Conservation (phyloP, 2,888 invertebrate genomes). For the Spisula subtruncata region DNA sequence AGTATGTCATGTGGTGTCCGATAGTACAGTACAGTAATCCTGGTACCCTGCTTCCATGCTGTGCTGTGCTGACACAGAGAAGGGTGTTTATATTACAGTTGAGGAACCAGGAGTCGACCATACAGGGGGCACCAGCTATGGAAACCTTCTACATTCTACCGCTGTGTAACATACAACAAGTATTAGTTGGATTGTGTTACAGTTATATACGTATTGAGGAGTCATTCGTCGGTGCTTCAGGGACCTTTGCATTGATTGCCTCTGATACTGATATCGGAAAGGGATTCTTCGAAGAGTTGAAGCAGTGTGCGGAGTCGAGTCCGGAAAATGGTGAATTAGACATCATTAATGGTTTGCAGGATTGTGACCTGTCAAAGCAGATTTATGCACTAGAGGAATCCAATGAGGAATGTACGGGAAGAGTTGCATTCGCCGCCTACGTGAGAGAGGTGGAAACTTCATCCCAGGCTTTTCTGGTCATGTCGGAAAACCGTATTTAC, state of each 20-base stretch:
- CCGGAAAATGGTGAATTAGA: slow-evolving; percentile 70
- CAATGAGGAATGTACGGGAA: slow-evolving; percentile 78
- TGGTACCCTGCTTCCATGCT: slow-evolving; percentile 77
- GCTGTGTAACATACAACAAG: slow-evolving; percentile 84
- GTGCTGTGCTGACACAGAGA: slow-evolving; percentile 81
- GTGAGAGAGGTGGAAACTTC: slow-evolving; percentile 72
- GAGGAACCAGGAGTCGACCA: slow-evolving; percentile 72
- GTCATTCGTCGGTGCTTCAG: slow-evolving; percentile 84
- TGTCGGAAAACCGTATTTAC: slow-evolving; percentile 84
- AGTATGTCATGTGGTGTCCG: slow-evolving; percentile 84
- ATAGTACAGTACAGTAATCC: slow-evolving; percentile 80
- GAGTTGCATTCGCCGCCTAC: slow-evolving; percentile 76
- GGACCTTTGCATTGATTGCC: slow-evolving; percentile 83
- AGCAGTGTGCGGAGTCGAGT: slow-evolving; percentile 54
- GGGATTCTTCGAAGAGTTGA: slow-evolving; percentile 81
- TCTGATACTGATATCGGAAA: slow-evolving; percentile 79
- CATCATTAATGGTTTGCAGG: slow-evolving; percentile 75
- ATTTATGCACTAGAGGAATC: slow-evolving; percentile 78
- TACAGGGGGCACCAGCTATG: slow-evolving; percentile 81
- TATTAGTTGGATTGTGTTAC: slow-evolving; percentile 83
- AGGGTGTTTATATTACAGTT: slow-evolving; percentile 81
- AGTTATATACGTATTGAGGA: slow-evolving; percentile 85
- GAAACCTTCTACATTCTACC: slow-evolving; percentile 84
- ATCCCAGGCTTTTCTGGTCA: slow-evolving; percentile 76
- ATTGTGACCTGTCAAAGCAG: slow-evolving; percentile 78